Evolutionary conservation across 53 echinoderm and acorn worm genomes (phyloP), one percentile per base, ranked within the genome.

Genomic region (Echinarachnius parma): DNA sequence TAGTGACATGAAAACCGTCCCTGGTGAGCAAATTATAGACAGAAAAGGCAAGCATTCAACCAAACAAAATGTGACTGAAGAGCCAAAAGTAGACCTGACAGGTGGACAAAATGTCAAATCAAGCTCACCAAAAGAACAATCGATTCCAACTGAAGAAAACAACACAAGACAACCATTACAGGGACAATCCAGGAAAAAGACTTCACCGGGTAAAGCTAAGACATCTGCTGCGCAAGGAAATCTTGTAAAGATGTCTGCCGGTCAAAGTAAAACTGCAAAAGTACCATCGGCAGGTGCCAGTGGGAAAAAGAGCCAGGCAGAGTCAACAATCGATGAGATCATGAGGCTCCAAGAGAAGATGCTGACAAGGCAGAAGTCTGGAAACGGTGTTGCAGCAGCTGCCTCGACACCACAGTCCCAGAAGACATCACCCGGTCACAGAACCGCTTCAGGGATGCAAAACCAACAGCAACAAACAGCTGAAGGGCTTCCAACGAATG

Each of bases 321-420:
- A 72, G 44, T 72, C 74, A 1, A 72, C 74, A 2, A 72, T 72
- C 9, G 74, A 72, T 24, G 74, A 72, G 28, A 72, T 72, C 74
- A 72, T 72, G 74, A 25, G 74, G 16, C 74, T 72, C 24, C 74
- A 72, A 18, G 74, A 72, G 74, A 72, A 72, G 34, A 72, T 72
- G 74, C 74, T 72, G 46, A 57, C 55, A 4, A 34, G 74, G 15
- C 42, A 42, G 44, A 54, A 72, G 36, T 56, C 74, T 7, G 39
- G n/a, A n/a, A 8, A 10, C 9, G 18, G 14, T 50, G 20, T 5
- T 28, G 7, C 24, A 9, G 56, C 34, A 24, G 18, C 27, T 4
- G 31, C 29, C 13, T 68, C 68, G 49, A 46, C 29, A 48, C 28
- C 29, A 9, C 52, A 68, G 28, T 4, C 45, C 28, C 45, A 47